These are phyloP conservation scores for Ictalurus punctatus DNA, from an alignment of 2,113 vertebrate species.

Conservation along the genomic window DNA sequence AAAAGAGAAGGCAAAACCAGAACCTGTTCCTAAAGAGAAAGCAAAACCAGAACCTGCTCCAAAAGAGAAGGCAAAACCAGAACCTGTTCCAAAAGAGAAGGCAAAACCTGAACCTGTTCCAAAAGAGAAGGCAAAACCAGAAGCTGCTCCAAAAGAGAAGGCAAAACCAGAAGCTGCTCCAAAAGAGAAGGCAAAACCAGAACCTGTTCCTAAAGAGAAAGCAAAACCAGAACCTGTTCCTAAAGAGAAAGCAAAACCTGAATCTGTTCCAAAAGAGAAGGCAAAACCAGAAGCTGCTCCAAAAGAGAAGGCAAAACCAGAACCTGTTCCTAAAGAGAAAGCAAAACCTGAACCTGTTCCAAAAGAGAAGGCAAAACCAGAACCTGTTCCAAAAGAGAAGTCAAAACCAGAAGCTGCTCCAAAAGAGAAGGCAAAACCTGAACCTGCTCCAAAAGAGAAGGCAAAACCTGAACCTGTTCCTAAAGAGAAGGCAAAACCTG, in stretches of 20 bases:
- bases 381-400: not conserved
- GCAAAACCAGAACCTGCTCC: not conserved
- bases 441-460: conserved; percentile 1
- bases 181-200: conserved; percentile 45
- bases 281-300: conserved; percentile 42
- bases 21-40: conserved; percentile 38
- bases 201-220: not conserved
- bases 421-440: not conserved
- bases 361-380: conserved; percentile 18
- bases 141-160: conserved; percentile 30
- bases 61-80: not conserved
- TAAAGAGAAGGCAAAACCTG: not conserved
- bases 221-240: conserved; percentile 1
- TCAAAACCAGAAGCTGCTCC: not conserved
- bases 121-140: not conserved
- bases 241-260: conserved; percentile 46
- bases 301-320: not conserved
- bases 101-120: conserved; percentile 44
- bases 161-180: not conserved
- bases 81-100: conserved; percentile 34
- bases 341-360: not conserved
- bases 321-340: conserved; percentile 25
- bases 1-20: conserved; percentile 43
- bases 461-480: conserved; percentile 1
- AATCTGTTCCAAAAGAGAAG: not conserved